Evolutionary conservation across 2,797 vertebrate species (phyloP), one percentile per base, ranked within the genome.

Genomic region (Chelonia mydas): DNA sequence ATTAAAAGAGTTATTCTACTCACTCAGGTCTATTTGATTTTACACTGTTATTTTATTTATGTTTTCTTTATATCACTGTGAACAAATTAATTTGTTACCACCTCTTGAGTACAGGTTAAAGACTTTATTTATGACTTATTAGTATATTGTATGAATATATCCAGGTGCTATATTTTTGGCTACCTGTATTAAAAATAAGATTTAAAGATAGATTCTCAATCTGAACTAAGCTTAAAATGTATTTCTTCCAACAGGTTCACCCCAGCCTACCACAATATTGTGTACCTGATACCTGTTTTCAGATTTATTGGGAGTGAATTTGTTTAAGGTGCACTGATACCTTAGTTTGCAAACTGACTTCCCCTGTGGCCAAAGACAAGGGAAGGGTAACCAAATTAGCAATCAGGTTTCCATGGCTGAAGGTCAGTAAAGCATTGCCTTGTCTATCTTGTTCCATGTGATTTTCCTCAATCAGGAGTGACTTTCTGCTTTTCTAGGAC

Each of bases 31-130:
- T 16, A 81, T 82, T 84, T 81, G 19, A 13, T 81, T 89, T 94
- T 83, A 92, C 81, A 45, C 21, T 51, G 41, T 80, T 76, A 90
- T 9, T 31, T 77, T 31, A 49, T 28, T 49, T 77, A 47, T 77
- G 41, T 77, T 45, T 31, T 49, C 15, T 49, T 6, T 87, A 50
- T 85, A 49, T 78, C 81, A 92, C 83, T 89, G 21, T 76, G 87
- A 76, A 83, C 21, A 95, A 90, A 81, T 83, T 45, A 11, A 41
- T 81, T 94, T 92, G 89, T 86, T 88, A 94, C 55, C 11, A 90
- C 13, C 27, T 77, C 45, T 17, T 77, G 74, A 77, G 6, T 28
- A 77, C 27, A 49, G 7, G 19, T 47, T 76, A 76, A 76, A 47
- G 41, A 16, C 13, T 47, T 45, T 77, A 77, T 49, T 49, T 49